Evolutionary conservation across 2,888 invertebrate species (phyloP).

Genomic region (Synanthedon andrenaeformis): DNA sequence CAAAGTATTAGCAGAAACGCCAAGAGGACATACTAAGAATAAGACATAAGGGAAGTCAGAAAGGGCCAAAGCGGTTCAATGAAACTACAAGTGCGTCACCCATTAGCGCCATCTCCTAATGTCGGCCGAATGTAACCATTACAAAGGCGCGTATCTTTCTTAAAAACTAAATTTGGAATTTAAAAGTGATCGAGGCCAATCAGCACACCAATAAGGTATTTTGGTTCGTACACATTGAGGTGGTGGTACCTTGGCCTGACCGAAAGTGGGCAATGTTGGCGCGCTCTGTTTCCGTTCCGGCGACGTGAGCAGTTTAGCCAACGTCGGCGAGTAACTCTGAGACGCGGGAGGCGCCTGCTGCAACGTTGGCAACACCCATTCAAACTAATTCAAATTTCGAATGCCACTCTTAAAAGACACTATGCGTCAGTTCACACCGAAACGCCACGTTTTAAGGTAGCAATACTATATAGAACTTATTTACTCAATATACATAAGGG

Average conservation of each 20-base stretch:
- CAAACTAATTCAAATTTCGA: slow-evolving; percentile 39
- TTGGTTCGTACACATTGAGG: slow-evolving; percentile 34
- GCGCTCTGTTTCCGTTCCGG: slow-evolving; percentile 64
- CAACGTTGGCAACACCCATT: slow-evolving; percentile 68
- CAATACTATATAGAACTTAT: too few relatives aligned
- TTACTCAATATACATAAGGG: too few relatives aligned
- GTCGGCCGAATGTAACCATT: background rate
- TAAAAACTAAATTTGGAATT: slow-evolving; percentile 66
- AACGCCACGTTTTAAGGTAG: too few relatives aligned
- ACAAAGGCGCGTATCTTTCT: slow-evolving; percentile 21
- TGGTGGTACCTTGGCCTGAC: slow-evolving; percentile 66
- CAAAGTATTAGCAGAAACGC: too few relatives aligned
- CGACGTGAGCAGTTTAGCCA: slow-evolving; percentile 83
- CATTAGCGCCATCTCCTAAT: background rate
- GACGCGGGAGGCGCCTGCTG: slow-evolving; percentile 69
- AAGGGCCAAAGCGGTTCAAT: too few relatives aligned
- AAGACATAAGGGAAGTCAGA: too few relatives aligned
- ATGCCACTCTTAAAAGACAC: background rate
- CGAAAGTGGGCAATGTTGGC: slow-evolving; percentile 58
- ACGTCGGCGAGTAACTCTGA: slow-evolving; percentile 81
- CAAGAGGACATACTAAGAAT: too few relatives aligned
- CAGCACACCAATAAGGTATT: slow-evolving; percentile 53
- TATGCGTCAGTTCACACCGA: background rate
- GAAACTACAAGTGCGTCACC: too few relatives aligned
- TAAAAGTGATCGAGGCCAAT: slow-evolving; percentile 61